Conservation (phyloP, 2,888 invertebrate genomes). For the Parelbella ahira region DNA sequence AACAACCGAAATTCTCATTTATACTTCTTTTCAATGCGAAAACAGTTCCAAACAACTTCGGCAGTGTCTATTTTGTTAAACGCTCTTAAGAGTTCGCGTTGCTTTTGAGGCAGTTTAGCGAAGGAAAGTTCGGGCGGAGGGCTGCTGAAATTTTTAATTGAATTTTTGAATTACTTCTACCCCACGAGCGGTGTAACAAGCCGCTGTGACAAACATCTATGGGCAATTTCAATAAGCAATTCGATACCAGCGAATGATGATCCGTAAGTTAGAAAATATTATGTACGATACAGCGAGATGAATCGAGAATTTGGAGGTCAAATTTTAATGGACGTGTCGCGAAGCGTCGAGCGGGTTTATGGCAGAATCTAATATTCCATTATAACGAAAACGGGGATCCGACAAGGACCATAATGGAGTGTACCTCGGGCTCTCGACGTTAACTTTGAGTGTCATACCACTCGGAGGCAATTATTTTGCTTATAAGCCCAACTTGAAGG, state of each 20-base stretch:
- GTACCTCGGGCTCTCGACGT: slow-evolving; percentile 39
- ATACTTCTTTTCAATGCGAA: slow-evolving; percentile 21
- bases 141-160: slow-evolving; percentile 45
- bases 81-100: slow-evolving; percentile 25
- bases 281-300: slow-evolving; percentile 2
- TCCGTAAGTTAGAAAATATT: too few species aligned
- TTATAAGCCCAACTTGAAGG: slow-evolving; percentile 29
- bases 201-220: slow-evolving; percentile 58
- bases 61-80: slow-evolving; percentile 32
- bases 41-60: slow-evolving; percentile 28
- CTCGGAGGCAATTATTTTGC: slow-evolving; percentile 38
- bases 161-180: slow-evolving; percentile 52
- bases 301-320: slow-evolving; percentile 42
- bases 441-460: slow-evolving; percentile 33
- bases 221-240: too few species aligned
- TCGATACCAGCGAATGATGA: too few species aligned
- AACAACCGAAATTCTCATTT: slow-evolving; percentile 6
- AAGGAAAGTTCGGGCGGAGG: slow-evolving; percentile 31
- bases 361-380: slow-evolving; percentile 70
- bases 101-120: slow-evolving; percentile 14
- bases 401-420: slow-evolving; percentile 57
- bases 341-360: slow-evolving; percentile 49
- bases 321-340: slow-evolving; percentile 48
- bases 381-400: slow-evolving; percentile 54
- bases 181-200: slow-evolving; percentile 39